phyloP scores from a whole-genome alignment of 2,797 vertebrate genomes.

The Garrulus glandarius region DNA sequence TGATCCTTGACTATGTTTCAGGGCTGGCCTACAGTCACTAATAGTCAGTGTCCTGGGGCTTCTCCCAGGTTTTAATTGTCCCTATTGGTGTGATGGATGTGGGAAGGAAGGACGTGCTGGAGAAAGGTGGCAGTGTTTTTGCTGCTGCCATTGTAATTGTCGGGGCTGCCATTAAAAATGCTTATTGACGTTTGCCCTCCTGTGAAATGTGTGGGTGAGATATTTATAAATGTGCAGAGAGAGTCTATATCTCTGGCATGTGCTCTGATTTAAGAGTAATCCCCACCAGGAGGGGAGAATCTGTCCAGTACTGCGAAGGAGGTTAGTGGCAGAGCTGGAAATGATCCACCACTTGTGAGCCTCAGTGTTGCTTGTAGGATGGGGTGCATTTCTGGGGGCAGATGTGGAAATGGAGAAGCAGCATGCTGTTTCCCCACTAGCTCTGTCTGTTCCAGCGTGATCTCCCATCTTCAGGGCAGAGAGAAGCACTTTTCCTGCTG shows the following conservation, averaged over 20 bases:
- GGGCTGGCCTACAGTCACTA: neutral
- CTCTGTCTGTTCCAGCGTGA: neutral
- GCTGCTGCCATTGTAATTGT: neutral
- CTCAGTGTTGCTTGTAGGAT: rapidly evolving
- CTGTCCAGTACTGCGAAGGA: neutral
- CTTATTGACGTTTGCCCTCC: neutral
- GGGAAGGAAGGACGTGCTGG: neutral
- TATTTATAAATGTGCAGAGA: constrained; percentile 6
- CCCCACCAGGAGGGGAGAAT: neutral
- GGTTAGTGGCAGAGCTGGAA: neutral
- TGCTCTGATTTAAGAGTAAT: neutral
- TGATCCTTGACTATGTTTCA: neutral
- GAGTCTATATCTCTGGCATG: neutral
- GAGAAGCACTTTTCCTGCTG: neutral
- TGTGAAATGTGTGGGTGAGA: neutral
- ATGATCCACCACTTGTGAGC: neutral
- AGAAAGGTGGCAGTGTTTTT: neutral
- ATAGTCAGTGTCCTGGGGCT: neutral
- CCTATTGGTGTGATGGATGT: neutral
- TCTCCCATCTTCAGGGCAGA: neutral
- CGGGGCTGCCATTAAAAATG: neutral
- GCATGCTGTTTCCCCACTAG: neutral
- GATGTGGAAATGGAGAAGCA: neutral
- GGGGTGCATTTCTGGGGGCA: neutral
- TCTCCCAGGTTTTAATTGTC: neutral